These are phyloP conservation scores for Cyanoderma ruficeps DNA, from an alignment of 2,113 vertebrate species.

Conservation along the genomic window DNA sequence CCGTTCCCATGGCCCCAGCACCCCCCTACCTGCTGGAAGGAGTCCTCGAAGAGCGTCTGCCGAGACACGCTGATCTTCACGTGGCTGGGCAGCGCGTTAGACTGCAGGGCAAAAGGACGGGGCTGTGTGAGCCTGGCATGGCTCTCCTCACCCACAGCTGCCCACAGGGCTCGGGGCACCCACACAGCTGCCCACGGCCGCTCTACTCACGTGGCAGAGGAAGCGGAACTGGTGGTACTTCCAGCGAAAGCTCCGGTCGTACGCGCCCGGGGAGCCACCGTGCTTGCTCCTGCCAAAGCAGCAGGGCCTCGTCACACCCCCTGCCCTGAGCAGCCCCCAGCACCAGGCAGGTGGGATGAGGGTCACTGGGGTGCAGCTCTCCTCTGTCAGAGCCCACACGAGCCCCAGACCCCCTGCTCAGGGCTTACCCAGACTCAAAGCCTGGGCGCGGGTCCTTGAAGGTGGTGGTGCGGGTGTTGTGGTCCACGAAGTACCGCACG, in stretches of 20 bases:
- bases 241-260: constrained; percentile 97
- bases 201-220: constrained; percentile 92
- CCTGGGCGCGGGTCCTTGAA: constrained; percentile 98
- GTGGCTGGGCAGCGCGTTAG: constrained; percentile 93
- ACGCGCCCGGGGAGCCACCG: constrained; percentile 90
- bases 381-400: rapidly evolving
- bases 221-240: constrained; percentile 99
- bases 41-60: constrained; percentile 96
- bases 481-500: constrained; percentile 97
- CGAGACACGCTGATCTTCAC: constrained; percentile 98
- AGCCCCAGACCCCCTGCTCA: rapidly evolving
- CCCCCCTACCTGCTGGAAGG: constrained; percentile 91
- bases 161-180: not conserved
- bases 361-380: not conserved
- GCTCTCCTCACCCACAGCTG: not conserved
- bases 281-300: constrained; percentile 78
- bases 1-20: rapidly evolving
- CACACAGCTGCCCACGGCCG: rapidly evolving
- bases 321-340: not conserved
- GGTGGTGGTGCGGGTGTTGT: constrained; percentile 95
- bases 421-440: constrained; percentile 92
- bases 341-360: rapidly evolving
- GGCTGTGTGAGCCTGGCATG: not conserved
- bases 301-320: not conserved
- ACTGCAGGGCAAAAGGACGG: constrained; percentile 65